Evolutionary conservation across 2,888 invertebrate species (phyloP), one percentile per base, ranked within the genome.

Genomic region (Chironomus riparius): DNA sequence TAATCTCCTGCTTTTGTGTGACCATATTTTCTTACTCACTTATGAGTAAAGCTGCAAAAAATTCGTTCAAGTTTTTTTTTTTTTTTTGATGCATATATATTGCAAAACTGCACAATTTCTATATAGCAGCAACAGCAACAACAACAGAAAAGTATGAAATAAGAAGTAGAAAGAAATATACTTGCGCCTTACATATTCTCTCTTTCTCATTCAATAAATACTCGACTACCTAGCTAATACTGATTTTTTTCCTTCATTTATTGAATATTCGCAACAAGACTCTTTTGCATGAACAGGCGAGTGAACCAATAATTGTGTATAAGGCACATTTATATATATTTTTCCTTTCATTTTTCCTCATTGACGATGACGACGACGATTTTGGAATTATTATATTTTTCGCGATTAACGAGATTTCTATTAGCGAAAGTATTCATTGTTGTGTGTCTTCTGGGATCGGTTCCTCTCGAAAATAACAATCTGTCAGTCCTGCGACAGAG

Each of bases 261-360:
- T 13, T 21, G 21, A 24, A 21, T 21, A 13, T 6, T 21, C 13
- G 13, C 21, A 56, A 65, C 18, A 65, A 65, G 24, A 65, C 65
- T 65, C 65, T 24, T 65, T 24, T 18, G 56, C 68, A 28, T 68
- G 47, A 68, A 68, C 68, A 28, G n/a, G 15, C 68, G 15, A 47
- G 21, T 38, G 38, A 38, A 38, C 38, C 38, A 38, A 38, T 38
- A 38, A 38, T n/a, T 38, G 68, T 28, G 65, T 15, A 56, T 18
- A 50, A n/a, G 18, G 21, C 18, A 62, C n/a, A n/a, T n/a, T n/a
- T n/a, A n/a, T n/a, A n/a, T 18, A 7, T 21, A 68, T 28, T 68
- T 68, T 68, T 68, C 68, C 38, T 68, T 68, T 68, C 68, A 47
- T 68, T 68, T 68, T 68, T 68, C 68, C 47, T 18, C 68, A 15